A percentile compares a stretch with the other conserved stretches of the same genome.
Evolutionary conservation across 2,888 invertebrate species (phyloP).

Genomic region (Lithosia quadra): DNA sequence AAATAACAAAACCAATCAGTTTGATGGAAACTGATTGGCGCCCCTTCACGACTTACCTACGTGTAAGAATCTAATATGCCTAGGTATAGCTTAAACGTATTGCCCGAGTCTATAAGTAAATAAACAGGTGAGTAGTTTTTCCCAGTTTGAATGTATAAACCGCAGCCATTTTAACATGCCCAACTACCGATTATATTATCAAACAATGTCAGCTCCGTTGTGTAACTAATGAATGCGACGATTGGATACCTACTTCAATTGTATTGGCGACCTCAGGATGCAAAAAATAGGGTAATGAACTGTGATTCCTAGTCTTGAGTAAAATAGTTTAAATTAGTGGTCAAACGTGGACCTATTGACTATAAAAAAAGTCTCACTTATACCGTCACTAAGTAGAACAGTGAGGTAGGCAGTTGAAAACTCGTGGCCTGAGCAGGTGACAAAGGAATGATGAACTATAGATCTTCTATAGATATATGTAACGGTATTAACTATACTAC

Average conservation of each 20-base stretch:
- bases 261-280: slow-evolving; percentile 8
- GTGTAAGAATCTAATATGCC: not conserved
- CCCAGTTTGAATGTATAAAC: not conserved
- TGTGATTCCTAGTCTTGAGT: slow-evolving; percentile 5
- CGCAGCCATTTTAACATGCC: not conserved
- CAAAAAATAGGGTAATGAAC: slow-evolving; percentile 10
- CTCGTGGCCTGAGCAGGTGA: too few species aligned
- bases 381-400: too few species aligned
- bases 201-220: not conserved
- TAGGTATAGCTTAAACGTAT: not conserved
- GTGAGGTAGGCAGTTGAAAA: too few species aligned
- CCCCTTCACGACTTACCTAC: not conserved
- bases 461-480: too few species aligned
- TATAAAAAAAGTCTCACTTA: too few species aligned
- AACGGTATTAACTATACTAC: too few species aligned
- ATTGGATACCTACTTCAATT: not conserved
- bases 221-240: not conserved
- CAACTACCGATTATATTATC: not conserved
- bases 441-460: too few species aligned
- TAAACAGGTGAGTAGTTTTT: not conserved
- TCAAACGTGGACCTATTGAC: too few species aligned
- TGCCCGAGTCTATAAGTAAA: not conserved
- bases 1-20: too few species aligned
- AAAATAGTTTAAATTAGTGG: not conserved
- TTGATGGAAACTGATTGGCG: not conserved